Conservation (phyloP, 2,113 vertebrate species). For the human (Homo sapiens) region DNA sequence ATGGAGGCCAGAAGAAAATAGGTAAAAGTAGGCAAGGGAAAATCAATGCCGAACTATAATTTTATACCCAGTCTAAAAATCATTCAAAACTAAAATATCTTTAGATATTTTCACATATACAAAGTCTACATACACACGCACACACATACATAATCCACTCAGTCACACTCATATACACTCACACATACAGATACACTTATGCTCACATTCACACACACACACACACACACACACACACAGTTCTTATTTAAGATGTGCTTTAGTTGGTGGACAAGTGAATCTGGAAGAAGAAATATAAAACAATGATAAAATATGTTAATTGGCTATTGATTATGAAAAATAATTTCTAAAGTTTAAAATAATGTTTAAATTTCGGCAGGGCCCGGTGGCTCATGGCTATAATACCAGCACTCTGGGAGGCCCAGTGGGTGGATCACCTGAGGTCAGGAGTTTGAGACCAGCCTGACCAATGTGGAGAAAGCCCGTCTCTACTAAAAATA, state of each 20-base stretch:
- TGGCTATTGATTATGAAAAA: neutral
- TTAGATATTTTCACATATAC: neutral
- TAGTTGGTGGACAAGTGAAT: neutral
- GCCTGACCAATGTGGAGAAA: too few species aligned
- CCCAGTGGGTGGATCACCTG: too few species aligned
- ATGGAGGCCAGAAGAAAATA: neutral
- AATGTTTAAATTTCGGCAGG: too few species aligned
- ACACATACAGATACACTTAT: neutral
- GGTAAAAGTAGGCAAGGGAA: neutral
- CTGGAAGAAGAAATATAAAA: neutral
- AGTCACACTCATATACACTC: neutral
- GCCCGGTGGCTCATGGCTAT: too few species aligned
- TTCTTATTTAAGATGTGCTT: neutral
- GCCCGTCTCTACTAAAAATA: too few species aligned
- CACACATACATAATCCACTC: neutral
- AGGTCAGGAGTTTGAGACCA: too few species aligned
- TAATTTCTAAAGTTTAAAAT: neutral
- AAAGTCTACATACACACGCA: neutral
- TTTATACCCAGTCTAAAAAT: neutral
- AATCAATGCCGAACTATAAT: neutral
- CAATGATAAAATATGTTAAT: neutral
- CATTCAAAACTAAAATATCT: neutral
- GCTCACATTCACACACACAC: neutral
- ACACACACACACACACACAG: neutral
- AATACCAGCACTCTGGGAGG: too few species aligned